Base-by-base conservation (phyloP, 2,888 invertebrate genomes). In the Zonitis immaculata region DNA sequence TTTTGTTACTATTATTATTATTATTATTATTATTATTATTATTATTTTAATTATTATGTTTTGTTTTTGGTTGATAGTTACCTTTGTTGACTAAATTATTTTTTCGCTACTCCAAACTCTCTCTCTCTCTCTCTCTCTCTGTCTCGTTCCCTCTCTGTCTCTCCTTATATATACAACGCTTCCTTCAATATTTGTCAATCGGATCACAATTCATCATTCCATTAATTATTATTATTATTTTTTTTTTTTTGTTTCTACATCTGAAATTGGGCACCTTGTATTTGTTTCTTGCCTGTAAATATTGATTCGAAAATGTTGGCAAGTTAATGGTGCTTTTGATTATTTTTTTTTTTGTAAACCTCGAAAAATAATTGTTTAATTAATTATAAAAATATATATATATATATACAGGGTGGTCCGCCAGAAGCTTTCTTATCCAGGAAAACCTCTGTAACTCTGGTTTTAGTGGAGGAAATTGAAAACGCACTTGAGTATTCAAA, bases 201-300 rank as follows among this genome's bases (percentile, higher is more conserved):
- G n/a, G n/a, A n/a, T n/a, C n/a, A n/a, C n/a, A n/a, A n/a, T n/a
- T n/a, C n/a, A n/a, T 25, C 27, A 11, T 27, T 27, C 9, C 11
- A 27, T 27, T 27, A 48, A 47, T 48, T 48, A n/a, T n/a, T n/a
- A n/a, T 52, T 52, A 30, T 52, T 46, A 35, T 47, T 42, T 47
- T 47, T 47, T 44, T 50, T 20, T 44, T 32, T 35, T 52, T 52
- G 43, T 11, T 45, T 51, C n/a, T 51, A 51, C 30, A 25, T 42
- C 7, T 52, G 47, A 18, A 27, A 7, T 18, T 26, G 12, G 7
- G 43, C 52, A 28, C 30, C 43, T 47, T 48, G 44, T 42, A 12
- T 43, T 30, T 20, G 11, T 14, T 39, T 44, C 52, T 12, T 27
- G 27, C 27, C 27, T 27, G 11, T 11, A 27, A 27, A 25, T 27